These are phyloP conservation scores for Aphaenogaster floridana DNA, from an alignment of 1,140 invertebrate genomes.

Conservation along the genomic window DNA sequence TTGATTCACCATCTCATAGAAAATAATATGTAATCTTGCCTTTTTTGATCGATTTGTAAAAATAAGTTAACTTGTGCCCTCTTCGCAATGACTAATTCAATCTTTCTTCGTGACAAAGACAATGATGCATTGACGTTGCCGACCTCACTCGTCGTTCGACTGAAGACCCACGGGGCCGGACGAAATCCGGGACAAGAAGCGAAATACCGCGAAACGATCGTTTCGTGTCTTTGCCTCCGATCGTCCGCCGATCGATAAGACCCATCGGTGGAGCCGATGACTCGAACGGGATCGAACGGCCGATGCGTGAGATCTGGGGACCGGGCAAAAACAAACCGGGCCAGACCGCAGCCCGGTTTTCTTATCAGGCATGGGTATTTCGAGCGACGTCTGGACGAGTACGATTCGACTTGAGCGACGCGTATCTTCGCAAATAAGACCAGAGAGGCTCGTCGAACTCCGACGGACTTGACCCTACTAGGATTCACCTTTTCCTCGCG, in stretches of 20 bases:
- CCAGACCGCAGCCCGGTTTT: conserved; percentile 56
- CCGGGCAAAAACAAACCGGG: conserved; percentile 68
- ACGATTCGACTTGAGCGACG: neutral
- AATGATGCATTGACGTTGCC: conserved; percentile 39
- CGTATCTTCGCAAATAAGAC: neutral
- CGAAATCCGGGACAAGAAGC: conserved; percentile 71
- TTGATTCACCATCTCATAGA: neutral
- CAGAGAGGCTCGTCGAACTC: conserved; percentile 16
- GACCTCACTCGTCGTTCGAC: conserved; percentile 48
- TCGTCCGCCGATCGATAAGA: conserved; percentile 52
- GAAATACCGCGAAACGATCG: conserved; percentile 76
- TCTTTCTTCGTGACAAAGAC: conserved; percentile 34
- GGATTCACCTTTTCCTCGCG: conserved; percentile 12
- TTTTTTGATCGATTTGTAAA: neutral
- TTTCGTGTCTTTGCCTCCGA: conserved; percentile 72
- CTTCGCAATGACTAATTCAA: neutral
- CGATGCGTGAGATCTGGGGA: conserved; percentile 59
- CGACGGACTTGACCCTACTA: conserved; percentile 7
- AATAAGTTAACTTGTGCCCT: neutral
- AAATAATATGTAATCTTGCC: neutral
- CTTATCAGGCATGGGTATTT: conserved; percentile 64
- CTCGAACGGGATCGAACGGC: conserved; percentile 45
- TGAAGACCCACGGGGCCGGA: conserved; percentile 23
- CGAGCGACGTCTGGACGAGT: neutral
- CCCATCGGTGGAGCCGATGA: neutral